These are phyloP conservation scores for Hestina assimilis DNA, from an alignment of 1,140 invertebrate species.

Conservation along the genomic window DNA sequence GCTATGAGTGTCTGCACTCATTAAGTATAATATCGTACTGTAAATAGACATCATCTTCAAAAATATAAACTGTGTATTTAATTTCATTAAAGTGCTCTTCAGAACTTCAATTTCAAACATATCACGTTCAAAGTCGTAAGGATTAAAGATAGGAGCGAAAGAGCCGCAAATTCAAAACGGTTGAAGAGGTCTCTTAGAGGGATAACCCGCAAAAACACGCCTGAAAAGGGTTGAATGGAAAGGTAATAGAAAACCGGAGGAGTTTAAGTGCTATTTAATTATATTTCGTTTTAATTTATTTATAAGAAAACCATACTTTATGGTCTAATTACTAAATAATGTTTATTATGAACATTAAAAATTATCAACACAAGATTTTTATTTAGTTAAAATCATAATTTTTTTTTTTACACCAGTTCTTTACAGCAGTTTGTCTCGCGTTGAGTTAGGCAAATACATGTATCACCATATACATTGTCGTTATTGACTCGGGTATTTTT, in stretches of 20 bases:
- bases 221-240: constrained; percentile 10
- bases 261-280: constrained; percentile 1
- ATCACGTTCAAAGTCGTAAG: constrained; percentile 2
- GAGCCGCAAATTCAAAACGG: constrained; percentile 3
- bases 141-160: constrained; percentile 17
- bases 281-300: background rate
- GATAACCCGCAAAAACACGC: constrained; percentile 16
- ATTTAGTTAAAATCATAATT: too few relatives aligned
- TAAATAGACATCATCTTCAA: constrained; percentile 4
- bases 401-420: too few relatives aligned
- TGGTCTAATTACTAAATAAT: too few relatives aligned
- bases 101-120: constrained; percentile 12
- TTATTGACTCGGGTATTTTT: too few relatives aligned
- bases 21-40: too few relatives aligned
- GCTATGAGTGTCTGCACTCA: too few relatives aligned
- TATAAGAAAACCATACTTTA: background rate
- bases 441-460: too few relatives aligned
- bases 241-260: background rate
- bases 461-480: too few relatives aligned
- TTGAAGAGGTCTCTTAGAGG: constrained; percentile 5
- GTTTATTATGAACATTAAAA: too few relatives aligned
- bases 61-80: constrained; percentile 10
- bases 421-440: too few relatives aligned
- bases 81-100: constrained; percentile 19
- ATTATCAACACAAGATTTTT: too few relatives aligned